phyloP scores from a whole-genome alignment of 2,113 vertebrate genomes.

The Channa maculata region DNA sequence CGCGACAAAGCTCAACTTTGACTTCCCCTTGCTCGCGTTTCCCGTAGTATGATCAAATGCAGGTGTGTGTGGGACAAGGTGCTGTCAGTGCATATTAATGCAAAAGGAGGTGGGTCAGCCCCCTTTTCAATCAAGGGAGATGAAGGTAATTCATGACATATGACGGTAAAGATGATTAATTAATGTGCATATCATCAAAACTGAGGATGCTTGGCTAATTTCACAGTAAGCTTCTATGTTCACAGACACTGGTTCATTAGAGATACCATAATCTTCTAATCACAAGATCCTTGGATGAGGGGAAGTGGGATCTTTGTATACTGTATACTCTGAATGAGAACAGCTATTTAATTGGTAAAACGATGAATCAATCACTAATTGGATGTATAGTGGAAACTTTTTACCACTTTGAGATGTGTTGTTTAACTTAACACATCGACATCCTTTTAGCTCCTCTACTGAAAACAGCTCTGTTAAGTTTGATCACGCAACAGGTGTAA shows the following conservation, averaged over 20 bases:
- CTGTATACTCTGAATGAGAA: conserved; percentile 29
- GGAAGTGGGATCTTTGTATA: conserved; percentile 22
- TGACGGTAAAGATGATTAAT: conserved; percentile 64
- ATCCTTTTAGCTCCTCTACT: too few species aligned
- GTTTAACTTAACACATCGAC: too few species aligned
- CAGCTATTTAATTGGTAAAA: conserved; percentile 30
- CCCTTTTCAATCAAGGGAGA: conserved; percentile 52
- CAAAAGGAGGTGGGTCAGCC: conserved; percentile 61
- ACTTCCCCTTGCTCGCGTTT: conserved; percentile 23
- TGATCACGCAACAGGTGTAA: conserved; percentile 8
- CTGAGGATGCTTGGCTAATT: conserved; percentile 50
- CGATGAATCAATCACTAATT: conserved; percentile 39
- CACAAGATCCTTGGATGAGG: conserved; percentile 21
- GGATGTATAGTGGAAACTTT: not conserved
- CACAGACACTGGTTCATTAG: conserved; percentile 54
- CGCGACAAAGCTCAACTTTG: conserved; percentile 54
- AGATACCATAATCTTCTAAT: conserved; percentile 52
- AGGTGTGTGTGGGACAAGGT: not conserved
- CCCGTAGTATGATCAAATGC: conserved; percentile 39
- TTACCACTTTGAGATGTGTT: not conserved
- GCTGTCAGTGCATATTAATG: conserved; percentile 58
- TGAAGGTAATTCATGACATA: conserved; percentile 64
- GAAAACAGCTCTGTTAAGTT: not conserved
- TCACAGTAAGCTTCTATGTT: conserved; percentile 37
- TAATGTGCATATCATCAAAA: conserved; percentile 68